Percentiles rank a stretch among this genome's conserved stretches.
Evolutionary conservation across 2,113 vertebrate genomes (phyloP).

Genomic region (Crotalus tigris): DNA sequence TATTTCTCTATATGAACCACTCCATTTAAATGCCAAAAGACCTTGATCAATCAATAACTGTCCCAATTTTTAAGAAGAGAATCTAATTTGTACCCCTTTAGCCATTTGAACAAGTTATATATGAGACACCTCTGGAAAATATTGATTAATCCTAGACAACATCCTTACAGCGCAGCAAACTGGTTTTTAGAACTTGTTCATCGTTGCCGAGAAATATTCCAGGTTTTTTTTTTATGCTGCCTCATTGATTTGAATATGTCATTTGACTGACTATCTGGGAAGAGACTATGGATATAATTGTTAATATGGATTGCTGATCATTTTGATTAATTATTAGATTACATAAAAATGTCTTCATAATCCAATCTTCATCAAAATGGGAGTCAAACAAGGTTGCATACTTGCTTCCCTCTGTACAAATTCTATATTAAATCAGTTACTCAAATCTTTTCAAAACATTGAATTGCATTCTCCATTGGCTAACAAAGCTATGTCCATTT

Average conservation of each 20-base stretch:
- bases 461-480: background rate
- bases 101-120: background rate
- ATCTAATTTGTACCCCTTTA: background rate
- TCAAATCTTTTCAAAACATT: background rate
- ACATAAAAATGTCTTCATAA: background rate
- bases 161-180: background rate
- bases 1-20: background rate
- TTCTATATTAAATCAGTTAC: background rate
- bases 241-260: background rate
- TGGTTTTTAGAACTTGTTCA: background rate
- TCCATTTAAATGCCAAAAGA: background rate
- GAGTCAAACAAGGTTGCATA: background rate
- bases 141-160: background rate
- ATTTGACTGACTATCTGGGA: background rate
- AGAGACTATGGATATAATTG: background rate
- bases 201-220: background rate
- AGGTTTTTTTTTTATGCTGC: background rate
- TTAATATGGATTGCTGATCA: background rate
- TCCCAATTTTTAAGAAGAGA: background rate
- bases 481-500: background rate
- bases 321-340: background rate
- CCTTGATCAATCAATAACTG: background rate
- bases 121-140: background rate
- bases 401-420: background rate
- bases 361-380: background rate